Evolutionary conservation across 2,888 invertebrate genomes (phyloP), one percentile per base, ranked within the genome.

Genomic region (Oxycera nigricornis): DNA sequence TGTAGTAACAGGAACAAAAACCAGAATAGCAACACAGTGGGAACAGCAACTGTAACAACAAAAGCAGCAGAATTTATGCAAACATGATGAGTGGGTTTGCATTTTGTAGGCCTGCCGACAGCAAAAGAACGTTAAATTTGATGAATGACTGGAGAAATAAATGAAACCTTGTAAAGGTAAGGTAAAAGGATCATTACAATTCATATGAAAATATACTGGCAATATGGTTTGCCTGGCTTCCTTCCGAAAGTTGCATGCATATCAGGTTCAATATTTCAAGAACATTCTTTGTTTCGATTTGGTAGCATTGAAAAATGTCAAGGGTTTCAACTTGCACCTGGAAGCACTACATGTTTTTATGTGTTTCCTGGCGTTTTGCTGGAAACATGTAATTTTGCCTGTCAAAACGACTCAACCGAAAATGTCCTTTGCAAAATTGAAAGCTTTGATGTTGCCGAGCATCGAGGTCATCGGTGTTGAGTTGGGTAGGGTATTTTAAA

Each of bases 131-230:
- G 39, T n/a, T n/a, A n/a, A n/a, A n/a, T n/a, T n/a, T n/a, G n/a
- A n/a, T n/a, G 39, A 39, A 39, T 39, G 39, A 39, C 7, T 9
- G 14, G 14, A 39, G 14, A 39, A 39, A 39, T 39, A 9, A 14
- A 9, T 39, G 39, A 39, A 39, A 50, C n/a, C n/a, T n/a, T n/a
- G n/a, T n/a, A n/a, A n/a, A n/a, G n/a, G n/a, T n/a, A n/a, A n/a
- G n/a, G n/a, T n/a, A 55, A 2, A 59, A 59, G 59, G 28, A 59
- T 28, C 59, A 59, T 59, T 59, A 59, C 59, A 59, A 59, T 28
- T 59, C 28, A 30, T 28, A 59, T 59, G 30, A 24, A 59, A 59
- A 59, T 28, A 59, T 59, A 30, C 24, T 59, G n/a, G 59, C 59
- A 1, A 28, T 28, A 28, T 28, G 2, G 9, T 4, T 9, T 22